Evolutionary conservation across 2,888 invertebrate genomes (phyloP).

Genomic region (Pantelozetes paolii): DNA sequence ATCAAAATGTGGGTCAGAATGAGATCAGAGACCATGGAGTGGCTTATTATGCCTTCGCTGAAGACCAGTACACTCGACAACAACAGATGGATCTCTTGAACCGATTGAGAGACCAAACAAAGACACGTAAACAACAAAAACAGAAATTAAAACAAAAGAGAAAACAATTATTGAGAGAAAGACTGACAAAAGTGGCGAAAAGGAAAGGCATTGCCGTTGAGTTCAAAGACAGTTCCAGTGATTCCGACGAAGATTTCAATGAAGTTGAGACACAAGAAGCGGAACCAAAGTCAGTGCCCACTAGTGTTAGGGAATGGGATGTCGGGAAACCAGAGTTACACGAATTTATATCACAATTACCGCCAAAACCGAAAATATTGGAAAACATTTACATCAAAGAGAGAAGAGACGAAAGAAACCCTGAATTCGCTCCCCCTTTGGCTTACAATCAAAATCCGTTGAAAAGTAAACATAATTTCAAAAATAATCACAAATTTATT

Average conservation of each 20-base stretch:
- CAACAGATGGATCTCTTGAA: slow-evolving; percentile 75
- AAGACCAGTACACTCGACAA: slow-evolving; percentile 70
- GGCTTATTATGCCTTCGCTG: slow-evolving; percentile 84
- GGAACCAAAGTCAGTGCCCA: slow-evolving; percentile 47
- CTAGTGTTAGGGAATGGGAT: slow-evolving; percentile 66
- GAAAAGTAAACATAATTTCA: not conserved
- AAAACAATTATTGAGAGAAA: slow-evolving; percentile 51
- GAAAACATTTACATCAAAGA: slow-evolving; percentile 74
- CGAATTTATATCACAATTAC: slow-evolving; percentile 34
- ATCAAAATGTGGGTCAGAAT: slow-evolving; percentile 84
- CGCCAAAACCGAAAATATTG: slow-evolving; percentile 30
- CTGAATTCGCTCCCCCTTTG: slow-evolving; percentile 72
- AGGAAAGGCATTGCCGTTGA: slow-evolving; percentile 47
- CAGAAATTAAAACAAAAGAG: slow-evolving; percentile 53
- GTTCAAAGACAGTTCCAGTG: slow-evolving; percentile 59
- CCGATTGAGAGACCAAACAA: slow-evolving; percentile 59
- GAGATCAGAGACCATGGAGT: slow-evolving; percentile 89
- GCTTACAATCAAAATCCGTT: not conserved
- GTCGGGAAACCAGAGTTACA: slow-evolving; percentile 63
- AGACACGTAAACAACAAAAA: slow-evolving; percentile 49
- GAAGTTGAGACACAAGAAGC: slow-evolving; percentile 50
- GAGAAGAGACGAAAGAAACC: slow-evolving; percentile 65
- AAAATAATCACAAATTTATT: not conserved
- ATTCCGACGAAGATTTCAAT: slow-evolving; percentile 63
- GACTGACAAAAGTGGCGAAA: slow-evolving; percentile 54